Evolutionary conservation across 2,888 invertebrate genomes (phyloP), one percentile per base, ranked within the genome.

Genomic region (Tetanocera ferruginea): DNA sequence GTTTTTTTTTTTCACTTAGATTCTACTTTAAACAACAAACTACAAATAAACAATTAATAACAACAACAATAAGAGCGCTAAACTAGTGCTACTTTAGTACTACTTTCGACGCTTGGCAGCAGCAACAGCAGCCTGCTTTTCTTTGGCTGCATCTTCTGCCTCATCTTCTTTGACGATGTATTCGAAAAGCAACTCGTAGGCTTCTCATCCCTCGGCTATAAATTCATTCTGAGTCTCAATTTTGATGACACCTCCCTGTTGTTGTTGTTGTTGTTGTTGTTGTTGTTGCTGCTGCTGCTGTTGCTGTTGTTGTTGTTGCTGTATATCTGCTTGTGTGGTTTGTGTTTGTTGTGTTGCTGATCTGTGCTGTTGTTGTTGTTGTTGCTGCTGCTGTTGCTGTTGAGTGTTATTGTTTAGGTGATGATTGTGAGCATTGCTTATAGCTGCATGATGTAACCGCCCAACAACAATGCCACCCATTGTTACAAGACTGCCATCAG

Each of bases 401-500:
- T 43, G 19, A 25, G 31, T 37, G 55, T 14, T 67, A 28, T 74
- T 74, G 31, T 52, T 66, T n/a, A 51, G 49, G 31, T 74, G 49
- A 28, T 74, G 74, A 37, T 74, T 37, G 17, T 69, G 69, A 23
- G 69, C 69, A 52, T 69, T 75, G 25, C 80, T 82, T 69, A 81
- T 76, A 28, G 83, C 78, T 37, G 83, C 83, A 51, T 82, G 82
- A 79, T 83, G 83, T 78, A 87, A 83, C 28, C 87, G 86, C 49
- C 87, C 87, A 49, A 87, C 87, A 25, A 87, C 88, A 74, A 87
- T 88, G 51, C 87, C 87, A 62, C 88, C 88, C 87, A 87, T 87
- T 74, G 87, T 87, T 70, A 87, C 88, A 79, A 87, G 85, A 76
- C 86, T 88, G 14, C 87, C 87, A 80, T 87, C 88, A 76, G 87